Evolutionary conservation across 2,797 vertebrate species (phyloP), one percentile per base, ranked within the genome.

Genomic region (Microctenopoma steveboyesi): DNA sequence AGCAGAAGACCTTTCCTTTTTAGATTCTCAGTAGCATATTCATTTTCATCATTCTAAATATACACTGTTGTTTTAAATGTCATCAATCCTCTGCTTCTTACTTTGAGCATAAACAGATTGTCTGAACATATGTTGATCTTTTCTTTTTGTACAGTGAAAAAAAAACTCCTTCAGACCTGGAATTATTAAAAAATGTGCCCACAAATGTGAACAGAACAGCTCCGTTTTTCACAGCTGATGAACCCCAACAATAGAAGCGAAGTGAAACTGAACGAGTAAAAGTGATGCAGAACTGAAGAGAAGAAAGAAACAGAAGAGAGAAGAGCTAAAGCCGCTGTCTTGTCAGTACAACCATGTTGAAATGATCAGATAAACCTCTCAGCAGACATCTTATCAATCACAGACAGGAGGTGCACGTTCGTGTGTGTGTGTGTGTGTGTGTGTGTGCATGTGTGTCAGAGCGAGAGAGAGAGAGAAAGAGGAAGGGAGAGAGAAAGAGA

Each of bases 311-410:
- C 18, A 52, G 15, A 60, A 45, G 64, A 45, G 30, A 61, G 51
- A 4, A 67, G 47, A 62, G 69, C 69, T 68, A 69, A 86, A 86
- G 56, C 79, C 74, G 54, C 81, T 82, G 79, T 87, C 85, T 89
- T 84, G 78, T 87, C 85, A 90, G 87, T 79, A 88, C 72, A 74
- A 49, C 35, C 74, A 83, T 82, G 76, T 69, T 83, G 87, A 85
- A 88, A 78, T 86, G 81, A 90, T 90, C 86, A 83, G 84, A 89
- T 86, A 84, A 78, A 88, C 69, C 78, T 85, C 77, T 79, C 73
- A 77, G 78, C 79, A 86, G 81, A 90, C 87, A 78, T 85, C 84
- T 88, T 88, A 90, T 90, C 88, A 82, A 86, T 87, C 81, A 88
- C 62, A 12, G 74, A 83, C 66, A 72, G 54, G 71, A 81, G 77